phyloP scores from a whole-genome alignment of 92 coral and sea anemone species.

The Virgularia gustaviana region DNA sequence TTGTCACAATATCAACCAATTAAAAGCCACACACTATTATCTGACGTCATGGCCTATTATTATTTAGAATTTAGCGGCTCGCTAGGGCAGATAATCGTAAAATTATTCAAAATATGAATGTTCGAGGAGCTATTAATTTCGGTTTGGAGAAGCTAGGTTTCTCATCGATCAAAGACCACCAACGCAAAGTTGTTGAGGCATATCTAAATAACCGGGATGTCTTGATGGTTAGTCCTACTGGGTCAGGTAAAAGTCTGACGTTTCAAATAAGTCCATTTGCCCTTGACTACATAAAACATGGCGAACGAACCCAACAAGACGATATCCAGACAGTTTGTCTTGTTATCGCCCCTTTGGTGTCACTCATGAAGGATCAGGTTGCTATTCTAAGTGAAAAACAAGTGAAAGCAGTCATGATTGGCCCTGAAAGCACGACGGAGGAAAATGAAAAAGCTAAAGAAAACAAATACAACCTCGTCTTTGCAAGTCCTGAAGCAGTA shows the following conservation, averaged over 20 bases:
- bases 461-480: slow-evolving; percentile 24
- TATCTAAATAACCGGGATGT: slow-evolving; percentile 41
- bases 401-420: slow-evolving; percentile 38
- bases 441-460: slow-evolving; percentile 17
- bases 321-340: slow-evolving; percentile 31
- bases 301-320: slow-evolving; percentile 26
- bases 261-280: slow-evolving; percentile 27
- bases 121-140: slow-evolving; percentile 8
- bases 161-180: slow-evolving; percentile 32
- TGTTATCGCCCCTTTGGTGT: slow-evolving; percentile 38
- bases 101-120: neutral
- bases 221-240: slow-evolving; percentile 49
- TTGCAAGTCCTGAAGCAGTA: slow-evolving; percentile 41
- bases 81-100: neutral
- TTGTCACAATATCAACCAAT: slow-evolving; percentile 31
- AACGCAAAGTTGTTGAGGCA: slow-evolving; percentile 45
- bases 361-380: slow-evolving; percentile 47
- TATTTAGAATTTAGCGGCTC: neutral
- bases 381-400: slow-evolving; percentile 26
- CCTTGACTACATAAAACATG: slow-evolving; percentile 12
- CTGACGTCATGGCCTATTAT: neutral
- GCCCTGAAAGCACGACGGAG: slow-evolving; percentile 35
- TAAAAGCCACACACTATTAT: slow-evolving; percentile 5
- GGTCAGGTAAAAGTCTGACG: slow-evolving; percentile 47
- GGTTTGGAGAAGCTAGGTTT: slow-evolving; percentile 45